Conservation (phyloP, 30 jellyfish, hydroid and myxozoan genomes). For the Nemopilema nomurai region DNA sequence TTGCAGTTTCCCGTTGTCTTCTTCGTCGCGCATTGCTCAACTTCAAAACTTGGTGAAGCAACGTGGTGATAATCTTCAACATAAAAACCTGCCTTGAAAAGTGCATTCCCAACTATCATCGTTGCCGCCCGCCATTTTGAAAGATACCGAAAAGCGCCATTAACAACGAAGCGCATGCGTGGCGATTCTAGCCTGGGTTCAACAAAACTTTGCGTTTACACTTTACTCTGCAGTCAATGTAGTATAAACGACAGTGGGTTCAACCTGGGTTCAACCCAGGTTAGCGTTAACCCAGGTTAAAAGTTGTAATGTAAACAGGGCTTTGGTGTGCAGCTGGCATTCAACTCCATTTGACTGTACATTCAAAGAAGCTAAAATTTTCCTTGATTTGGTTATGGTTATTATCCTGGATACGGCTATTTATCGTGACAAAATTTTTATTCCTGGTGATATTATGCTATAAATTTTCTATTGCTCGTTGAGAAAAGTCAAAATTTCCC, state of each 20-base stretch:
- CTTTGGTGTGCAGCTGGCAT: too few species aligned
- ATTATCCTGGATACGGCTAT: too few species aligned
- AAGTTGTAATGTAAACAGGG: slow-evolving; percentile 41
- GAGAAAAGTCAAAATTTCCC: too few species aligned
- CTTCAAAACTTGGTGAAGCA: slow-evolving; percentile 1
- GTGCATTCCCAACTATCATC: slow-evolving; percentile 18
- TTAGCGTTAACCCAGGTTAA: slow-evolving; percentile 28
- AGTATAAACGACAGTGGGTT: slow-evolving; percentile 44
- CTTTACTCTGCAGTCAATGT: slow-evolving; percentile 15
- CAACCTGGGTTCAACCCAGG: slow-evolving; percentile 61
- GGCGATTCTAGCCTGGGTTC: slow-evolving; percentile 34
- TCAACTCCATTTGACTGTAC: too few species aligned
- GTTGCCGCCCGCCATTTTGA: too few species aligned
- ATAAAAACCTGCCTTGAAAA: slow-evolving; percentile 28
- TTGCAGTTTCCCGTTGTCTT: slow-evolving; percentile 32
- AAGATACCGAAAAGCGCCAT: not conserved
- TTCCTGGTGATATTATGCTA: too few species aligned
- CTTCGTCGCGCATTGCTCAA: slow-evolving; percentile 22
- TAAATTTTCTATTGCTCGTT: too few species aligned
- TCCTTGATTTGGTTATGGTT: too few species aligned
- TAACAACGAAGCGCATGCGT: slow-evolving; percentile 57
- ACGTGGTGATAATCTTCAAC: slow-evolving; percentile 19
- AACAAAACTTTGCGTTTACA: slow-evolving; percentile 51
- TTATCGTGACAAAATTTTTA: too few species aligned
- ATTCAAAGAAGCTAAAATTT: too few species aligned